Evolutionary conservation across 2,888 invertebrate species (phyloP).

Genomic region (Hyposoter dolosus): DNA sequence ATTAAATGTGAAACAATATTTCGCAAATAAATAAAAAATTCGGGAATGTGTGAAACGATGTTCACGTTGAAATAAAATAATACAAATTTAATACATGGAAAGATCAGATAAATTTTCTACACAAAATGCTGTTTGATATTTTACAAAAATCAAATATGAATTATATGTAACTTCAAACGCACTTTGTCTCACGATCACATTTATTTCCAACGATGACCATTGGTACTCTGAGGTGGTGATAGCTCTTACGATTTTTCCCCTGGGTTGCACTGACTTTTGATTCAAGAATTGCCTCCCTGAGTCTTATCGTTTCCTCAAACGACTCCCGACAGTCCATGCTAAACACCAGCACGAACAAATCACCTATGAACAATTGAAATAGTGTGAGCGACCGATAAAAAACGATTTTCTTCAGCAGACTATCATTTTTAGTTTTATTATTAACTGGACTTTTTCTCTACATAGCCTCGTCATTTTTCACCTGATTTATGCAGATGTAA

Average conservation of each 20-base stretch:
- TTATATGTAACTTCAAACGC: constrained; percentile 77
- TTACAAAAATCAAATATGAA: constrained; percentile 18
- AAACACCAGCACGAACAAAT: constrained; percentile 92
- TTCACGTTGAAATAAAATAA: neutral
- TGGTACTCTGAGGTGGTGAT: constrained; percentile 88
- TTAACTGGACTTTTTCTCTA: neutral
- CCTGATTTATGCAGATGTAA: neutral
- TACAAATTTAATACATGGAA: neutral
- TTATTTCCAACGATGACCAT: constrained; percentile 96
- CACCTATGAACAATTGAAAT: constrained; percentile 86
- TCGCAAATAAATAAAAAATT: neutral
- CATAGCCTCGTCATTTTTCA: neutral
- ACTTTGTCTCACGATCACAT: constrained; percentile 93
- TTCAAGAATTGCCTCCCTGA: constrained; percentile 93
- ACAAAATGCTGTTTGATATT: neutral
- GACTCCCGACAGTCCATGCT: constrained; percentile 94
- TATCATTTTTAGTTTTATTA: neutral
- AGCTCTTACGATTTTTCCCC: constrained; percentile 87
- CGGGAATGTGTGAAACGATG: too few species aligned
- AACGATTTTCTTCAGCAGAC: neutral
- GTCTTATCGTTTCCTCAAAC: constrained; percentile 92
- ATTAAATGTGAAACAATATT: neutral
- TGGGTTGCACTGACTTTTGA: constrained; percentile 91
- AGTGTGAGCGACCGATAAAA: neutral
- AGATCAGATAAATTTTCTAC: neutral